Base-by-base conservation (phyloP, 2,797 vertebrate genomes). In the Crenuchus spilurus region DNA sequence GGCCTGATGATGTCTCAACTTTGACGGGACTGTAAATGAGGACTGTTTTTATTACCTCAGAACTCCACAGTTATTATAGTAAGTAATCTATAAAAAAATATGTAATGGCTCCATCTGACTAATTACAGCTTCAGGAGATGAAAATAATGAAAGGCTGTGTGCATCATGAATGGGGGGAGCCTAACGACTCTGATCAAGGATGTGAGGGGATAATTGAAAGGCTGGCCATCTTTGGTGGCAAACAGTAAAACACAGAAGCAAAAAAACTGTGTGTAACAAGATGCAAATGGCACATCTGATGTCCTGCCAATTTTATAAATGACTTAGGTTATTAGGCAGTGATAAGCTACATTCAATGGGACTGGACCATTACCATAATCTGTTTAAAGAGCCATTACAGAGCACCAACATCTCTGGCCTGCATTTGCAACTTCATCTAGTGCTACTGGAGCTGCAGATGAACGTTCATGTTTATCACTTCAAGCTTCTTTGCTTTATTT, bases 261-360 rank as follows among this genome's bases (percentile, higher is more conserved):
- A 74, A 74, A 72, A 75, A 64, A 76, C 77, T 5, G 77, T 82
- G 84, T 76, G 37, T 60, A 68, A 68, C 75, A 70, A 1, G 22
- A 77, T 51, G 79, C 71, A 83, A 88, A 87, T 80, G 78, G 84
- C 66, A 72, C 80, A 78, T 77, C 79, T 85, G 85, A 84, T 73
- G 75, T 80, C 52, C 83, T 78, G 82, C 85, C 83, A 84, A 84
- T 87, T 83, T 84, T 75, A 88, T 79, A 88, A 88, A 88, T 75
- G 79, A 77, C 62, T 52, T 35, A 55, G 72, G 83, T 83, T 75
- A 80, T 88, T 85, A 85, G 67, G 60, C 73, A 76, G 81, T 85
- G 86, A 89, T 89, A 74, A 87, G 87, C 66, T 83, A 84, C 42
- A 82, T 87, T 88, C 82, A 88, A 83, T 77, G 80, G 76, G 76